Base-by-base conservation (phyloP, 2,797 vertebrate genomes). In the Scarus forsteni region DNA sequence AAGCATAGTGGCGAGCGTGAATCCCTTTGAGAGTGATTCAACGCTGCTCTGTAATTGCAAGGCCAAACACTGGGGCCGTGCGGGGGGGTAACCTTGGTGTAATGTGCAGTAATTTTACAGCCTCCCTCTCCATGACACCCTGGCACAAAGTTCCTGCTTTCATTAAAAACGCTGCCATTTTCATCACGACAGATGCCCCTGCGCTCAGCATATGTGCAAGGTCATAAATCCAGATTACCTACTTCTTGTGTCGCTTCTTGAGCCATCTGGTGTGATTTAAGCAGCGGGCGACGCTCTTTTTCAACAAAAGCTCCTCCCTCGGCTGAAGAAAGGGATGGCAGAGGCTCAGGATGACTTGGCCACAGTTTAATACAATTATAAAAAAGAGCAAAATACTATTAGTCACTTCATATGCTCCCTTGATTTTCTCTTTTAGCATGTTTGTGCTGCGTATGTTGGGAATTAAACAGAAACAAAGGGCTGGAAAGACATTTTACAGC, bases 151-250 rank as follows among this genome's bases (percentile, higher is more conserved):
- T 77, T 73, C 81, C 70, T 45, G 69, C 62, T 80, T 85, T 81
- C 77, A 82, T 89, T 89, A 81, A 78, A 79, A 79, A 75, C 70
- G 75, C 75, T 74, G 61, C 73, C 75, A 81, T 83, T 81, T 77
- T 74, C 79, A 83, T 89, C 83, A 78, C 81, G 80, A 77, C 91
- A 90, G 92, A 93, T 92, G 92, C 86, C 79, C 79, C 75, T 61
- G 80, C 76, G n/a, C 80, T 84, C 88, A 87, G 83, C 93, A 92
- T 92, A 92, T 93, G 93, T 87, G 88, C 82, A 66, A 84, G 85
- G 90, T 92, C 85, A 86, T 92, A 92, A 93, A 94, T 92, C 91
- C 93, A 93, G 91, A 92, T 94, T 92, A 92, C 81, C 84, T 63
- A 63, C 84, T 84, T 72, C 88, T 87, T 87, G 84, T 73, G 84